A percentile compares a stretch with the other conserved stretches of the same genome.
Conservation (phyloP, 2,888 invertebrate genomes). For the Lasioglossum marginatum region DNA sequence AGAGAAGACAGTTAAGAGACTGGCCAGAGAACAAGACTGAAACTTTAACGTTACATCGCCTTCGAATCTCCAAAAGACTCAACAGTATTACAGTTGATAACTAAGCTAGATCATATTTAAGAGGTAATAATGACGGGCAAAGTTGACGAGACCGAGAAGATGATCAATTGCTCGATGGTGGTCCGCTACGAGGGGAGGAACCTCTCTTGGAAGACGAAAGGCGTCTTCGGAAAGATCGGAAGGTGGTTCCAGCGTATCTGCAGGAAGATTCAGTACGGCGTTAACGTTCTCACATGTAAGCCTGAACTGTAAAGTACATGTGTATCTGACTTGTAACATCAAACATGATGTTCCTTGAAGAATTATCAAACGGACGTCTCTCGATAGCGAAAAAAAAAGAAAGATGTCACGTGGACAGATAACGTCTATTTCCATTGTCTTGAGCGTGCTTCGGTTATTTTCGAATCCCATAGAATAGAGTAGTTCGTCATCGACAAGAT, state of each 20-base stretch:
- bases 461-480: neutral
- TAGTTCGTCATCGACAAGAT: constrained; percentile 31
- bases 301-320: neutral
- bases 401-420: constrained; percentile 25
- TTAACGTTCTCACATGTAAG: constrained; percentile 72
- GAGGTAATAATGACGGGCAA: neutral
- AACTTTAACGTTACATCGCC: neutral
- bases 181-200: constrained; percentile 45
- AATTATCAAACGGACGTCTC: neutral
- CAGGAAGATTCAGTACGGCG: constrained; percentile 71
- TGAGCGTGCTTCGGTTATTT: constrained; percentile 3
- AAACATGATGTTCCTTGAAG: neutral
- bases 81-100: neutral
- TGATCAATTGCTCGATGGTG: constrained; percentile 71
- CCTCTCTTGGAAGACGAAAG: constrained; percentile 69
- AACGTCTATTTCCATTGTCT: constrained; percentile 28
- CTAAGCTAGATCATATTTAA: neutral
- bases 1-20: neutral
- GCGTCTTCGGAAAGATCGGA: constrained; percentile 75
- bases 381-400: neutral
- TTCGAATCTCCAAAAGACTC: neutral
- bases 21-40: neutral
- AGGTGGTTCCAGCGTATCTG: constrained; percentile 77
- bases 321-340: no score
- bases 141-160: constrained; percentile 32